Conservation (phyloP, 2,797 vertebrate genomes). For the Galagoides demidoff region DNA sequence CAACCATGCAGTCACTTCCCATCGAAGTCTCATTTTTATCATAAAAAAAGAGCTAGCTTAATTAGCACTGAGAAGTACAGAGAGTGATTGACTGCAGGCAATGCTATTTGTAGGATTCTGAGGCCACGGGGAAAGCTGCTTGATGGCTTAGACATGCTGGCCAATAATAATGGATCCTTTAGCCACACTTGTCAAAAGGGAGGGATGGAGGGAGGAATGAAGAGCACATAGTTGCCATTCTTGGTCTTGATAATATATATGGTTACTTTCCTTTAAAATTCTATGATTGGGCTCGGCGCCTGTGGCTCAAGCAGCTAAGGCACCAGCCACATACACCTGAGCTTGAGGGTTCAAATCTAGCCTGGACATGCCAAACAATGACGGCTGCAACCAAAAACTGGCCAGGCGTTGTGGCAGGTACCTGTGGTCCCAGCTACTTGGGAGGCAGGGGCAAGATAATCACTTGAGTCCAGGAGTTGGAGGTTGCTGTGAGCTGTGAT, state of each 20-base stretch:
- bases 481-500: no score
- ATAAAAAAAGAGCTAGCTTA: neutral
- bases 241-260: neutral
- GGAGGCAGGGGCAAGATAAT: no score
- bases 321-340: no score
- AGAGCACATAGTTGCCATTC: neutral
- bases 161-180: neutral
- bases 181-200: neutral
- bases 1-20: neutral
- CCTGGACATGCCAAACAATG: no score
- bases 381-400: no score
- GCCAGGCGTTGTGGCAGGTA: no score
- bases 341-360: no score
- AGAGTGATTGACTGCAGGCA: neutral
- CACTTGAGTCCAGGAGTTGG: no score
- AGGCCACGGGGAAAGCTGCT: neutral
- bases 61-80: neutral
- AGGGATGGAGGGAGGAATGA: neutral
- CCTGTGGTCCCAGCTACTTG: no score
- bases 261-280: neutral
- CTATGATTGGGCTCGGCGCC: neutral
- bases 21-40: neutral
- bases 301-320: no score
- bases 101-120: no score
- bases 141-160: rapidly evolving